Evolutionary conservation across 2,113 vertebrate genomes (phyloP).

Genomic region (Kryptolebias marmoratus): DNA sequence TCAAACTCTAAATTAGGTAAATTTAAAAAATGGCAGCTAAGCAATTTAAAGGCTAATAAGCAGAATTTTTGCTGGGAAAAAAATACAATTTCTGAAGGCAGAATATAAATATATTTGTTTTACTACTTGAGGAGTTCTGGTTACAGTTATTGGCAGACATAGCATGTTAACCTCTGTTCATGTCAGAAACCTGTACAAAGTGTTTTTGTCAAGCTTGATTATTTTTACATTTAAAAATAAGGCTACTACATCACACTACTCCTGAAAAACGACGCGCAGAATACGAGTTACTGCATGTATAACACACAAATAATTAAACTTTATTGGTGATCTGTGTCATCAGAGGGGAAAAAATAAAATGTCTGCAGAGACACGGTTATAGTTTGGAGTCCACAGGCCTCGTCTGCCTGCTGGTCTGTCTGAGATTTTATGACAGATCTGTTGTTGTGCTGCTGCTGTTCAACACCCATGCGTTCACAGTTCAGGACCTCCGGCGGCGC

Average conservation of each 20-base stretch:
- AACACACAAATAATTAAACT: conserved; percentile 22
- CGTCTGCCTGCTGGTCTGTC: conserved; percentile 34
- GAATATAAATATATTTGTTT: neutral
- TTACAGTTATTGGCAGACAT: neutral
- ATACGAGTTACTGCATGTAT: neutral
- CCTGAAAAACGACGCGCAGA: neutral
- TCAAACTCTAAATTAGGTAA: too few species aligned
- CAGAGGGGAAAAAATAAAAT: conserved; percentile 42
- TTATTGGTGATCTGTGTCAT: conserved; percentile 25
- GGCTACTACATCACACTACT: neutral
- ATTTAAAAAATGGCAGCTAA: too few species aligned
- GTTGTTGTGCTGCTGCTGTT: conserved; percentile 12
- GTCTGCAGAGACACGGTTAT: conserved; percentile 39
- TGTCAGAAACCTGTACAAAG: neutral
- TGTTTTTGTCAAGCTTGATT: neutral
- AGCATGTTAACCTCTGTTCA: neutral
- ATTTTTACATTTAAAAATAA: neutral
- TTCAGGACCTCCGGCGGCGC: neutral
- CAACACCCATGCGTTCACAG: conserved; percentile 11
- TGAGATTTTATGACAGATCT: conserved; percentile 32
- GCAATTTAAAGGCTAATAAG: too few species aligned
- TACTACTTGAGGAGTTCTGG: neutral
- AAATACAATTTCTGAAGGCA: too few species aligned
- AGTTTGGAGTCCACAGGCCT: conserved; percentile 54
- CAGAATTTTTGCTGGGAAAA: too few species aligned